Conservation (phyloP, 2,113 vertebrate species). For the Dunckerocampus dactyliophorus region DNA sequence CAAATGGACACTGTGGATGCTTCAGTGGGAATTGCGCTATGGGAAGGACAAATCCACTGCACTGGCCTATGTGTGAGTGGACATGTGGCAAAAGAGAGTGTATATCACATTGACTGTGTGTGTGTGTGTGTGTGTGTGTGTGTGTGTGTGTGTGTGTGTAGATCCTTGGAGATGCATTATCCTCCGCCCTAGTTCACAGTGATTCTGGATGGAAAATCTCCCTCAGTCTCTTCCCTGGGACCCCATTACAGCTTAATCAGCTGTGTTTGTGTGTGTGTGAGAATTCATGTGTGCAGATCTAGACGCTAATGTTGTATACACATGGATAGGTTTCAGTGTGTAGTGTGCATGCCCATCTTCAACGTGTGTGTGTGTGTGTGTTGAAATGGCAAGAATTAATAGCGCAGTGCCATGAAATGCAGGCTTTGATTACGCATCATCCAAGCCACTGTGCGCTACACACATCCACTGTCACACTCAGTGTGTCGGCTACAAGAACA, state of each 20-base stretch:
- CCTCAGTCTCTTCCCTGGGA: slow-evolving; percentile 37
- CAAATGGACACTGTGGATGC: slow-evolving; percentile 61
- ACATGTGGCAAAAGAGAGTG: slow-evolving; percentile 58
- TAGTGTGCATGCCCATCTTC: neutral
- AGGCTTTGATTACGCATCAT: slow-evolving; percentile 24
- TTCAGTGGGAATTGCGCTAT: slow-evolving; percentile 58
- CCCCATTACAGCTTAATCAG: slow-evolving; percentile 40
- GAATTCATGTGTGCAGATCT: slow-evolving; percentile 4
- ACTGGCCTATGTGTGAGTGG: slow-evolving; percentile 62
- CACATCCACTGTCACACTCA: neutral
- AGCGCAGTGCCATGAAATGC: slow-evolving; percentile 27
- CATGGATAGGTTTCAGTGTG: neutral
- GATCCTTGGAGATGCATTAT: slow-evolving; percentile 65
- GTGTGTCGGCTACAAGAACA: slow-evolving; percentile 10
- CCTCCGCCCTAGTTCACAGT: slow-evolving; percentile 66
- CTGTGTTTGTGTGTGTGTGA: slow-evolving; percentile 25
- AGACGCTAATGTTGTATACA: neutral
- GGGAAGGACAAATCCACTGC: slow-evolving; percentile 46
- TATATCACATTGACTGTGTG: slow-evolving; percentile 32
- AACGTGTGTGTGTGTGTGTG: slow-evolving; percentile 7
- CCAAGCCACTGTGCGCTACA: slow-evolving; percentile 13
- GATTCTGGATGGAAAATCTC: slow-evolving; percentile 52
- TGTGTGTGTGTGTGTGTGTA: slow-evolving; percentile 44
- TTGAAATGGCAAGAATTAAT: slow-evolving; percentile 6
- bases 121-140: slow-evolving; percentile 43